These are phyloP conservation scores for Abrostola tripartita DNA, from an alignment of 2,888 invertebrate species.

Conservation along the genomic window DNA sequence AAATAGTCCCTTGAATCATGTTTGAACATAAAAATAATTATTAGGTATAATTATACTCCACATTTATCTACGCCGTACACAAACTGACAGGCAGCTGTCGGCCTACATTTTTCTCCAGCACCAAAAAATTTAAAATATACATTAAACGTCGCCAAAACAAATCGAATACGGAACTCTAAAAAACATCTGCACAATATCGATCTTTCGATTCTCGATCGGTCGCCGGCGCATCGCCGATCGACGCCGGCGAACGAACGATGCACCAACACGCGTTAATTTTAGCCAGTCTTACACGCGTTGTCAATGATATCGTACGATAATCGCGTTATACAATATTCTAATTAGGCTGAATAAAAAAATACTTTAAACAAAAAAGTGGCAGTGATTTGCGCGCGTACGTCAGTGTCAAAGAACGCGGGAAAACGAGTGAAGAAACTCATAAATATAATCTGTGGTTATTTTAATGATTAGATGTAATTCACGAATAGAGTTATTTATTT, in stretches of 20 bases:
- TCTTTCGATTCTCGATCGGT: slow-evolving; percentile 56
- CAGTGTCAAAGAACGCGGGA: slow-evolving; percentile 35
- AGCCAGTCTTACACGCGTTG: slow-evolving; percentile 85
- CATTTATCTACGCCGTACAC: not conserved
- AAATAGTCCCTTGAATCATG: not conserved
- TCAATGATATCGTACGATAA: slow-evolving; percentile 75
- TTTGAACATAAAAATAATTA: not conserved
- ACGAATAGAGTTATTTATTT: slow-evolving; percentile 2
- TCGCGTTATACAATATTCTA: slow-evolving; percentile 50
- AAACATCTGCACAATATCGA: slow-evolving; percentile 73
- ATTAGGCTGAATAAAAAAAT: slow-evolving; percentile 41
- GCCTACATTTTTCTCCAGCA: slow-evolving; percentile 7
- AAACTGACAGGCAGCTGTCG: slow-evolving; percentile 10
- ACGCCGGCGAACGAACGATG: slow-evolving; percentile 60
- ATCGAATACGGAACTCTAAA: slow-evolving; percentile 54
- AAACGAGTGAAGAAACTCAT: slow-evolving; percentile 13
- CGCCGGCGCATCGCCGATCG: slow-evolving; percentile 47
- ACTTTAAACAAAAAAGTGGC: slow-evolving; percentile 37
- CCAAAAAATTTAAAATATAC: slow-evolving; percentile 29
- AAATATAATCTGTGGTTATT: slow-evolving; percentile 24
- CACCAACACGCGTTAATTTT: slow-evolving; percentile 79
- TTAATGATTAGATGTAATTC: slow-evolving; percentile 17
- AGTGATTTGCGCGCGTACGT: slow-evolving; percentile 48
- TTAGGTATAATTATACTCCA: slow-evolving; percentile 11
- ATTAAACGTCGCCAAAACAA: slow-evolving; percentile 34